A percentile compares a stretch with the other conserved stretches of the same genome.
phyloP scores from a whole-genome alignment of 2,113 vertebrate genomes.

The Equus quagga region DNA sequence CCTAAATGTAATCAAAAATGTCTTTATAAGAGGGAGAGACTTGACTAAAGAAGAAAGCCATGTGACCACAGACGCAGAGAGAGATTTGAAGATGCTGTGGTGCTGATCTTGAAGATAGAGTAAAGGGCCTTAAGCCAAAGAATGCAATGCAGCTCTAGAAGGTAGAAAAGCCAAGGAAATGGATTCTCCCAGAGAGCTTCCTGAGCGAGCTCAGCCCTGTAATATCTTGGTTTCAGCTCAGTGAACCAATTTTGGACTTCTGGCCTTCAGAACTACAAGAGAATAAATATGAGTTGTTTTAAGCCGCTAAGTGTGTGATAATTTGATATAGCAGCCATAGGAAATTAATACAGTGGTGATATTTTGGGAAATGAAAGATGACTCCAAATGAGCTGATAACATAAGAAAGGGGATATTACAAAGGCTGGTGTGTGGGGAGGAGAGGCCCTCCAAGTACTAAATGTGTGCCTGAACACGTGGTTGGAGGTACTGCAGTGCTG shows the following conservation, averaged over 20 bases:
- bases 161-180: neutral
- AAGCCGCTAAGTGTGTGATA: neutral
- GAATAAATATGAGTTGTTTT: neutral
- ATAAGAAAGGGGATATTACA: neutral
- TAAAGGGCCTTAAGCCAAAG: neutral
- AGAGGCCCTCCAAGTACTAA: neutral
- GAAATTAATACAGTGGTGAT: neutral
- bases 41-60: neutral
- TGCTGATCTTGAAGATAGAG: neutral
- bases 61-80: neutral
- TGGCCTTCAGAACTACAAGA: neutral
- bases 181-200: neutral
- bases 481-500: accelerated
- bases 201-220: neutral
- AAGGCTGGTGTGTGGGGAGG: neutral
- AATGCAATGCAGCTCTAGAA: neutral
- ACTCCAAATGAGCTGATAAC: conserved; percentile 8
- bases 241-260: neutral
- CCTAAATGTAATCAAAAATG: neutral
- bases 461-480: accelerated
- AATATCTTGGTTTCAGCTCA: neutral
- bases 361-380: conserved; percentile 41
- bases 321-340: neutral
- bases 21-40: neutral
- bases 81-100: neutral